These are phyloP conservation scores for Alosa alosa DNA, from an alignment of 2,113 vertebrate genomes.

Conservation along the genomic window DNA sequence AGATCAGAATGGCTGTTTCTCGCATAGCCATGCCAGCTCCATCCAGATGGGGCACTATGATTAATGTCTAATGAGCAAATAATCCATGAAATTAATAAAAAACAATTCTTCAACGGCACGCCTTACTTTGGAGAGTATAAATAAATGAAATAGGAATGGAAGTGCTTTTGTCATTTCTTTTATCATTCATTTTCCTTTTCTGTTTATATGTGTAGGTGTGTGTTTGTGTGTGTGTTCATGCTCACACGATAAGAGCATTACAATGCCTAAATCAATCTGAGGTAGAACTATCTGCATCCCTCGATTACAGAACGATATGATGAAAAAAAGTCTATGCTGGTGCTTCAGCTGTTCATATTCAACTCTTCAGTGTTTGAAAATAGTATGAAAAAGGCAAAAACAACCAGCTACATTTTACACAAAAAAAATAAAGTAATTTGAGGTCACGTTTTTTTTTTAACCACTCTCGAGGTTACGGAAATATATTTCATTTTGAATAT, in stretches of 20 bases:
- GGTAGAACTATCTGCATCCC: slow-evolving; percentile 51
- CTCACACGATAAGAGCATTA: neutral
- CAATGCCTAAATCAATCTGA: slow-evolving; percentile 49
- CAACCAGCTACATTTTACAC: neutral
- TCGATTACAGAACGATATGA: slow-evolving; percentile 34
- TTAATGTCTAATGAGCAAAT: slow-evolving; percentile 99
- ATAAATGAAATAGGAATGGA: slow-evolving; percentile 61
- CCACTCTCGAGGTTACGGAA: neutral
- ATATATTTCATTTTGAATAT: neutral
- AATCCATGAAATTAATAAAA: slow-evolving; percentile 94
- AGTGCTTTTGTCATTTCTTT: slow-evolving; percentile 49
- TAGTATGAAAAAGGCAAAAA: slow-evolving; percentile 29
- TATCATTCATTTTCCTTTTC: slow-evolving; percentile 7
- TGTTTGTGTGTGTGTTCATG: slow-evolving; percentile 27
- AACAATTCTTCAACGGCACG: slow-evolving; percentile 82
- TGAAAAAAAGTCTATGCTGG: neutral
- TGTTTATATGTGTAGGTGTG: slow-evolving; percentile 26
- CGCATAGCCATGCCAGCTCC: slow-evolving; percentile 78
- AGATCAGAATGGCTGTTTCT: slow-evolving; percentile 97
- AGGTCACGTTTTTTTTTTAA: neutral
- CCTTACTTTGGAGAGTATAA: slow-evolving; percentile 73
- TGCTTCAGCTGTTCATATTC: neutral
- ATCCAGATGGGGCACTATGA: slow-evolving; percentile 80
- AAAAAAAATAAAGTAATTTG: neutral
- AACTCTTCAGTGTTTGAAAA: slow-evolving; percentile 8